A percentile compares a stretch with the other conserved stretches of the same genome.
These are phyloP conservation scores for Alethe diademata DNA, from an alignment of 2,113 vertebrate genomes.

Conservation along the genomic window DNA sequence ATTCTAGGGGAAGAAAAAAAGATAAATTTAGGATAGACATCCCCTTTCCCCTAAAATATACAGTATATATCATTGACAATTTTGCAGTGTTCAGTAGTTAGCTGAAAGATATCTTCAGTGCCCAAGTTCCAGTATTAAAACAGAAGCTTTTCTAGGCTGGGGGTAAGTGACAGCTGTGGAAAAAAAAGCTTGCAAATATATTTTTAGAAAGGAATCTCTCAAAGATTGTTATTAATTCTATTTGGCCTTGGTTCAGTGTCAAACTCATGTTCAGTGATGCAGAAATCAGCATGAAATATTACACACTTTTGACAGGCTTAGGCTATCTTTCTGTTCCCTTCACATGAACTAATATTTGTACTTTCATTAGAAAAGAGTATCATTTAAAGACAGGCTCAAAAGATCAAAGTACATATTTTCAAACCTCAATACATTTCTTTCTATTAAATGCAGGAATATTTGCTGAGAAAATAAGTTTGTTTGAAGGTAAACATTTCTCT, in stretches of 20 bases:
- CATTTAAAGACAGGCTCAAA: not conserved
- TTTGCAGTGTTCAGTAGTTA: not conserved
- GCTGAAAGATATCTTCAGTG: not conserved
- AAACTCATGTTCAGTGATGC: not conserved
- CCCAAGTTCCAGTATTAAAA: not conserved
- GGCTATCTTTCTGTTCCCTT: not conserved
- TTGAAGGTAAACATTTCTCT: not conserved
- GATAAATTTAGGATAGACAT: not conserved
- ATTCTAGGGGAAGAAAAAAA: not conserved
- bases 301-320: not conserved
- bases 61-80: not conserved
- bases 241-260: not conserved
- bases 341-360: not conserved
- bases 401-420: not conserved
- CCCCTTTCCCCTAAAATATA: not conserved
- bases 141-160: not conserved
- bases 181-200: not conserved
- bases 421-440: not conserved
- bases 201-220: constrained; percentile 50
- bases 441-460: not conserved
- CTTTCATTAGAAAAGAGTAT: not conserved
- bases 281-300: not conserved
- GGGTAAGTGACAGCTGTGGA: not conserved
- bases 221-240: not conserved
- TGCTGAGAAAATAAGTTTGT: not conserved